Percentiles rank a stretch among this genome's conserved stretches.
phyloP scores from a whole-genome alignment of 1,140 invertebrate genomes.

The Zaprionus ghesquierei region DNA sequence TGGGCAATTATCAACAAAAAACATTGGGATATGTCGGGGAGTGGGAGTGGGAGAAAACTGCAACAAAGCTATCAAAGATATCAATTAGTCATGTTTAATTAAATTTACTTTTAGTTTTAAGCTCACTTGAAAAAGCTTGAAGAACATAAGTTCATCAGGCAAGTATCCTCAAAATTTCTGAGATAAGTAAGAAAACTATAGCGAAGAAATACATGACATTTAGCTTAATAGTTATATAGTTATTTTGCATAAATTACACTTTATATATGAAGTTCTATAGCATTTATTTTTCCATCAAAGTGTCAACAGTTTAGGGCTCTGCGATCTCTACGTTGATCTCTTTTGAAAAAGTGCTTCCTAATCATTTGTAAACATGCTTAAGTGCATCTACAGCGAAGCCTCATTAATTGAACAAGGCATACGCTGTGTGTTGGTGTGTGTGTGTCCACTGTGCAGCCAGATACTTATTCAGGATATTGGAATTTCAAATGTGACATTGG shows the following conservation, averaged over 20 bases:
- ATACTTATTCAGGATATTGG: constrained; percentile 41
- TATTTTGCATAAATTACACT: too few species aligned
- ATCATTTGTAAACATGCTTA: constrained; percentile 42
- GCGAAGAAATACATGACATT: too few species aligned
- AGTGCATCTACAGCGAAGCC: constrained; percentile 22
- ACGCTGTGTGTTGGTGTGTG: not conserved
- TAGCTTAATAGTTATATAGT: not conserved
- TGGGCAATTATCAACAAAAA: constrained; percentile 22
- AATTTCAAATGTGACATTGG: constrained; percentile 52
- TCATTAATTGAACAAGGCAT: constrained; percentile 37
- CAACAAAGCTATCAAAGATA: too few species aligned
- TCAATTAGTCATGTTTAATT: too few species aligned
- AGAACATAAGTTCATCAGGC: too few species aligned
- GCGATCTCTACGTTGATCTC: not conserved
- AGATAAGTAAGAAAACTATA: too few species aligned
- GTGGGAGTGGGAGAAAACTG: not conserved
- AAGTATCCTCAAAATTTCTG: too few species aligned
- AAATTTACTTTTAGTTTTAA: too few species aligned
- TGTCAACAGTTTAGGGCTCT: not conserved
- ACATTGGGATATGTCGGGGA: not conserved
- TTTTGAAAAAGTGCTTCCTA: not conserved
- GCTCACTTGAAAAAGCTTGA: too few species aligned
- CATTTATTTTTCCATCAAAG: not conserved
- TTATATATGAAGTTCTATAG: too few species aligned
- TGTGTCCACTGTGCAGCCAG: constrained; percentile 37